Base-by-base conservation (phyloP, 1,140 invertebrate genomes). In the Mesaphorura yosii region DNA sequence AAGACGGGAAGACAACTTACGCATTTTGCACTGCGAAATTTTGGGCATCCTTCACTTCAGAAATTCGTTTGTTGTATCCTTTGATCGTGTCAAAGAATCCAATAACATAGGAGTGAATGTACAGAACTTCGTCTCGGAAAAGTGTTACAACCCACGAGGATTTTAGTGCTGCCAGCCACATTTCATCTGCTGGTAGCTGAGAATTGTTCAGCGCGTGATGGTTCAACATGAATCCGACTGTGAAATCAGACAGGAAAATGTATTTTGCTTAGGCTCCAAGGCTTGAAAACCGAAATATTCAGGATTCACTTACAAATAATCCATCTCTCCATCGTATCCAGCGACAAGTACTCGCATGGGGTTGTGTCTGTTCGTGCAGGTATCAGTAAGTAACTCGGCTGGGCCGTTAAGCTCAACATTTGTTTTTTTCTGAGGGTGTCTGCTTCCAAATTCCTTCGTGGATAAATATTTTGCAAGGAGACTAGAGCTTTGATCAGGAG, bases 101-200 rank as follows among this genome's bases (percentile, higher is more conserved):
- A 66, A 88, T 86, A 57, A 98, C 84, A 64, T 93, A 96, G 22
- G 86, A 79, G 72, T 98, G 94, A 55, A 93, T 91, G 64, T 92
- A 85, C 47, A 98, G 78, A 0, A 97, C 89, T 76, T 99, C 96
- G 75, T 99, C 96, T 46, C 95, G 75, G 67, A 97, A 98, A 3
- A 99, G 71, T 12, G 88, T 85, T 23, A 95, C 75, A 2, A 96
- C 90, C 86, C 94, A 95, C 15, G 87, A 84, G 25, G 85, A 89
- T 66, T 95, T 87, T 7, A 99, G 70, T 7, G 92, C 88, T 55
- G 80, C 83, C 4, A 86, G 78, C 84, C 91, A 98, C 64, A 98
- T 78, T 66, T 90, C 88, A 67, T 83, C 82, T 1, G 86, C 80
- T 59, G 82, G 78, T 6, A 66, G 60, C 41, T 75, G 68, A 22